A percentile compares a stretch with the other conserved stretches of the same genome.
phyloP scores from a whole-genome alignment of 1,140 invertebrate species.

The Drosophila dunni region DNA sequence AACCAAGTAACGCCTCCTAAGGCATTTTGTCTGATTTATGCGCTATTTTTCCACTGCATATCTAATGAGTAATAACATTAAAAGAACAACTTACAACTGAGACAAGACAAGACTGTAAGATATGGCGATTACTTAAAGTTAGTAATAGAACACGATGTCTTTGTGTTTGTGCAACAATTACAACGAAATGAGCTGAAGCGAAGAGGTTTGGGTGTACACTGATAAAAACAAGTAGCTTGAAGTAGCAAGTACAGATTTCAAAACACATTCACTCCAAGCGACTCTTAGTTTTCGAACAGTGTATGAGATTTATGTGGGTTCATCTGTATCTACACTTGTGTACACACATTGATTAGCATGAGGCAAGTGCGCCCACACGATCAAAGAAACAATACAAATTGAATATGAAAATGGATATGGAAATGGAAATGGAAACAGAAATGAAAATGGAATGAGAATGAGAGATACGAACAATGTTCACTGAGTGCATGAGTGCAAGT shows the following conservation, averaged over 20 bases:
- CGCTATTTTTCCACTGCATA: constrained; percentile 56
- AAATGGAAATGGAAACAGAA: constrained; percentile 1
- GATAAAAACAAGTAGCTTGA: too few species aligned
- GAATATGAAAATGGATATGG: constrained; percentile 3
- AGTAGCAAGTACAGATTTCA: too few species aligned
- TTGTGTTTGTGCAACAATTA: constrained; percentile 67
- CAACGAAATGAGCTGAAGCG: constrained; percentile 57
- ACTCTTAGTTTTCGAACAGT: too few species aligned
- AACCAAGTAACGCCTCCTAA: constrained; percentile 32
- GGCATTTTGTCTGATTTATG: constrained; percentile 58
- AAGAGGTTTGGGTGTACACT: constrained; percentile 10
- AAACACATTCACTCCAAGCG: too few species aligned
- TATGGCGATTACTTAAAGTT: constrained; percentile 23
- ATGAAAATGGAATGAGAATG: constrained; percentile 36
- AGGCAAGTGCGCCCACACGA: constrained; percentile 36
- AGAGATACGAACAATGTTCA: constrained; percentile 17
- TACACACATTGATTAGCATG: constrained; percentile 22
- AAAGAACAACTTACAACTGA: not conserved
- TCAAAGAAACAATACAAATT: constrained; percentile 8
- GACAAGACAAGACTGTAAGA: constrained; percentile 17
- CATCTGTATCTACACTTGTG: constrained; percentile 22
- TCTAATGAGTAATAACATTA: constrained; percentile 55
- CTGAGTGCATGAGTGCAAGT: constrained; percentile 46
- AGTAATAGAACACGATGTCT: constrained; percentile 33
- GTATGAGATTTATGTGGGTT: not conserved